Evolutionary conservation across 2,888 invertebrate genomes (phyloP), one percentile per base, ranked within the genome.

Genomic region (Sinohyriopsis cumingii): DNA sequence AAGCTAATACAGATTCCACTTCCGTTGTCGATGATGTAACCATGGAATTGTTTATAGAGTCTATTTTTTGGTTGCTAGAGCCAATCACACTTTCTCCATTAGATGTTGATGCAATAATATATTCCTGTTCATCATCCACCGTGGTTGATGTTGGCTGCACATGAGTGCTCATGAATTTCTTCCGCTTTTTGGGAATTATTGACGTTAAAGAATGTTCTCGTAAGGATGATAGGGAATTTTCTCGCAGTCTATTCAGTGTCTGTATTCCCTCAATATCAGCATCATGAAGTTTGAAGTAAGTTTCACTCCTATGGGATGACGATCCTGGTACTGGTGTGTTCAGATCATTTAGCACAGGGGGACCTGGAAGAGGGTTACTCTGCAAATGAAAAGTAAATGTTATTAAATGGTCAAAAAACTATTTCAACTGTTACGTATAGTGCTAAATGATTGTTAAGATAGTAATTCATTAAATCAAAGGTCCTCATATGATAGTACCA

Each of bases 301-400:
- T 72, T 45, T 73, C 45, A n/a, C 69, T 63, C 28, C 63, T 71
- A 68, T 62, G 56, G 59, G 72, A 45, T 59, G 76, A 55, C 69
- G 75, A 62, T 54, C 65, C 59, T 19, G 74, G 79, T 15, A 83
- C 74, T 0, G 87, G 87, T 5, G 87, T 86, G 72, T 87, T 83
- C 25, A 87, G 77, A 24, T 83, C 82, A 66, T 78, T 79, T 53
- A 79, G 75, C 28, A 76, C 7, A 0, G 7, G 76, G 4, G 82
- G 81, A 18, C 81, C 82, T 55, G 85, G 83, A 3, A 84, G 33
- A 12, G 83, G 84, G 12, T 78, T 69, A 54, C 63, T 61, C 78
- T 77, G 76, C 63, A 72, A 71, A 61, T 20, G 45, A 20, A 62
- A 45, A 59, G 53, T n/a, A 20, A 22, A 22, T 25, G 3, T 25